A percentile compares a stretch with the other conserved stretches of the same genome.
These are phyloP conservation scores for Rhopalosiphum maidis DNA, from an alignment of 1,140 invertebrate genomes.

Conservation along the genomic window DNA sequence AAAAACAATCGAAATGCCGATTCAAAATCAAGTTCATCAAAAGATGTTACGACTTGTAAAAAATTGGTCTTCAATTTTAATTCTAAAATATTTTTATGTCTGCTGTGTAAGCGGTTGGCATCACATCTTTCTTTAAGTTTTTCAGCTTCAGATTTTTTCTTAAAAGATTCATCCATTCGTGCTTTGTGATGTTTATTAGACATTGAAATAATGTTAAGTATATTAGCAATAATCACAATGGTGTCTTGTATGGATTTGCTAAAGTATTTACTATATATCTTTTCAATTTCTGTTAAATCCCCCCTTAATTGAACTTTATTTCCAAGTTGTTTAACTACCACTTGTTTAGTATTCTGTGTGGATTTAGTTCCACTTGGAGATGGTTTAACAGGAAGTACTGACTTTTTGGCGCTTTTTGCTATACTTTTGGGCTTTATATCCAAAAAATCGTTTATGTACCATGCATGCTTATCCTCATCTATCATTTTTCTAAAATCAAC, in stretches of 20 bases:
- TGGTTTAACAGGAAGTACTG: neutral
- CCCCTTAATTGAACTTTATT: neutral
- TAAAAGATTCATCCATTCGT: conserved; percentile 47
- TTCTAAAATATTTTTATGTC: conserved; percentile 44
- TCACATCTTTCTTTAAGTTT: conserved; percentile 51
- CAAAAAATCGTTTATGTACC: neutral
- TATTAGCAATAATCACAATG: conserved; percentile 44
- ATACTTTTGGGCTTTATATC: no score
- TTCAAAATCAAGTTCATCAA: neutral
- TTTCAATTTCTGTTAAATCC: neutral
- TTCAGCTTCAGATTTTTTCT: conserved; percentile 46
- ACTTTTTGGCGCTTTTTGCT: neutral
- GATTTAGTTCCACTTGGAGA: neutral
- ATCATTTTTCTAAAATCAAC: neutral
- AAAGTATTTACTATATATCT: conserved; percentile 29
- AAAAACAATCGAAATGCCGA: conserved; percentile 46
- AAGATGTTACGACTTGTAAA: neutral
- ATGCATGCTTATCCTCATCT: neutral
- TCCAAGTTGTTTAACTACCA: neutral
- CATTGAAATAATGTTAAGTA: conserved; percentile 42
- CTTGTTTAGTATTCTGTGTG: neutral
- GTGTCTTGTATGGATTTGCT: conserved; percentile 30
- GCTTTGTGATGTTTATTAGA: conserved; percentile 45
- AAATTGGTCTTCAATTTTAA: neutral
- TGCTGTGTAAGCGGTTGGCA: conserved; percentile 22